A percentile compares a stretch with the other conserved stretches of the same genome.
These are phyloP conservation scores for Tetragonisca angustula DNA, from an alignment of 2,888 invertebrate species.

Conservation along the genomic window DNA sequence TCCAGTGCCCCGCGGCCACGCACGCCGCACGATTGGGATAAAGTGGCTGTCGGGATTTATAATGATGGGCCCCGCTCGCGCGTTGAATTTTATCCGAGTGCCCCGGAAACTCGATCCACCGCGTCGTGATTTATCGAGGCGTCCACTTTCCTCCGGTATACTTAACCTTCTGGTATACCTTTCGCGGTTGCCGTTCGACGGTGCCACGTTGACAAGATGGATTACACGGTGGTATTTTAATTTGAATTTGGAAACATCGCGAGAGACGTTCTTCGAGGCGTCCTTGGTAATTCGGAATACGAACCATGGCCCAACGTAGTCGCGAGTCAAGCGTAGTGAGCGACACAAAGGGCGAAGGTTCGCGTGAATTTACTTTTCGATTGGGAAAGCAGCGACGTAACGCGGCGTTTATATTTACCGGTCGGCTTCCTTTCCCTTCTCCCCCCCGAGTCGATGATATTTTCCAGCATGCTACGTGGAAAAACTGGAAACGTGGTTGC, in stretches of 20 bases:
- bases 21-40: slow-evolving; percentile 65
- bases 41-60: slow-evolving; percentile 69
- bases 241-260: background rate
- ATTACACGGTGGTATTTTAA: background rate
- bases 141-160: slow-evolving; percentile 22
- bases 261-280: no score
- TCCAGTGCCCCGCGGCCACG: slow-evolving; percentile 65
- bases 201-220: background rate
- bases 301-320: no score
- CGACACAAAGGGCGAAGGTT: background rate
- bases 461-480: slow-evolving; percentile 40
- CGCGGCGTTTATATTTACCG: slow-evolving; percentile 6
- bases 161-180: background rate
- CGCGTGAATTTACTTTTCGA: background rate
- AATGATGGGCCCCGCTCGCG: slow-evolving; percentile 58
- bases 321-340: no score
- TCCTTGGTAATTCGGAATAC: no score
- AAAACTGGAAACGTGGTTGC: slow-evolving; percentile 31
- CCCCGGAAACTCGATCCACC: slow-evolving; percentile 50
- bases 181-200: background rate
- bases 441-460: slow-evolving; percentile 15
- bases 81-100: slow-evolving; percentile 63
- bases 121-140: slow-evolving; percentile 59
- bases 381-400: background rate
- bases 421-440: background rate